Evolutionary conservation across 2,113 vertebrate species (phyloP).

Genomic region (Callipepla californica): DNA sequence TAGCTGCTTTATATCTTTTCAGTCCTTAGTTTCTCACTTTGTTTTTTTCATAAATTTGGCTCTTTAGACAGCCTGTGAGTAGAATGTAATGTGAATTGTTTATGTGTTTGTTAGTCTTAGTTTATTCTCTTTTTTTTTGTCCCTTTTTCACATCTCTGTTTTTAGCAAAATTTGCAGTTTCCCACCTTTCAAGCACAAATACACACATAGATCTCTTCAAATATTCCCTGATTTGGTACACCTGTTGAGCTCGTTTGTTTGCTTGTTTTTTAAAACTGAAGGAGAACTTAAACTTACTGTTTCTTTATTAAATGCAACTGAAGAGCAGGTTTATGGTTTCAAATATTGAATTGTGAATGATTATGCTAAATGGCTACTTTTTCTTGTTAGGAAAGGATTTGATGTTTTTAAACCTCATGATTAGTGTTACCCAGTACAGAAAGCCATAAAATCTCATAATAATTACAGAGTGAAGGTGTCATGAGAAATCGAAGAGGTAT

Average conservation of each 20-base stretch:
- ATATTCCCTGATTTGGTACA: neutral
- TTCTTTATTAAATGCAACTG: neutral
- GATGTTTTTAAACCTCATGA: neutral
- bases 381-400: neutral
- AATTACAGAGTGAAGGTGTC: neutral
- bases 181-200: neutral
- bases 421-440: neutral
- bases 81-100: neutral
- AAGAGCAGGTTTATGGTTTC: neutral
- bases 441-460: neutral
- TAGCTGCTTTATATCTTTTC: neutral
- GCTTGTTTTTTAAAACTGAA: neutral
- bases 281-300: neutral
- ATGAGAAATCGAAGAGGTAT: neutral
- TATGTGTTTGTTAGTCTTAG: neutral
- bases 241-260: neutral
- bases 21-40: neutral
- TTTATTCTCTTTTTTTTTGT: neutral
- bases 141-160: rapidly evolving
- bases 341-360: neutral
- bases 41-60: neutral
- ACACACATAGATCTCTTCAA: neutral
- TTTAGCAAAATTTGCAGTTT: neutral
- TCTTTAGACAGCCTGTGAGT: neutral
- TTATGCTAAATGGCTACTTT: neutral